Conservation (phyloP, 2,888 invertebrate species). For the Drosophila barbarae region DNA sequence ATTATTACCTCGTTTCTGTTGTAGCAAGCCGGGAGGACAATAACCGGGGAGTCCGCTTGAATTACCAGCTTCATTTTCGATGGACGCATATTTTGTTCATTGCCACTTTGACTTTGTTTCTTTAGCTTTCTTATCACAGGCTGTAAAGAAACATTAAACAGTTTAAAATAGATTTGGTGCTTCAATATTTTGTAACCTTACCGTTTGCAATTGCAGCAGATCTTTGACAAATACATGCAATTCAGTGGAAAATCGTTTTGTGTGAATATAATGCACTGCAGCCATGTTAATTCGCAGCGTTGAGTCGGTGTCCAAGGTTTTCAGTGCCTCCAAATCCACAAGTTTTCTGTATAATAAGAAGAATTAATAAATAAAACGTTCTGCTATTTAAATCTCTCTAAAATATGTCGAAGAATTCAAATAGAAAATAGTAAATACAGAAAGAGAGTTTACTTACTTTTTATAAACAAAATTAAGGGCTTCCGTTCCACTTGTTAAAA, state of each 20-base stretch:
- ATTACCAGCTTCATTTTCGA: slow-evolving; percentile 78
- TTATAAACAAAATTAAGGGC: slow-evolving; percentile 89
- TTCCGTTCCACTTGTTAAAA: slow-evolving; percentile 88
- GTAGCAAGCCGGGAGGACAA: slow-evolving; percentile 92
- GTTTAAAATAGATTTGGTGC: background rate
- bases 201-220: slow-evolving; percentile 90
- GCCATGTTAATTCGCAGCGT: slow-evolving; percentile 86
- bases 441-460: slow-evolving; percentile 63
- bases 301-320: slow-evolving; percentile 69
- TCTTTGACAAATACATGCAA: slow-evolving; percentile 91
- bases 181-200: slow-evolving; percentile 80
- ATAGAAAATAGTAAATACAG: no score
- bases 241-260: slow-evolving; percentile 94
- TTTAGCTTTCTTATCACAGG: slow-evolving; percentile 78
- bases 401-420: no score
- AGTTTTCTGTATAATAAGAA: slow-evolving; percentile 52
- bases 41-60: slow-evolving; percentile 85
- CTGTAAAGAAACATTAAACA: slow-evolving; percentile 41
- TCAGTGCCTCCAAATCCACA: slow-evolving; percentile 43
- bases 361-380: background rate
- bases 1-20: slow-evolving; percentile 88
- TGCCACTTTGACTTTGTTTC: slow-evolving; percentile 61
- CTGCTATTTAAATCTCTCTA: no score
- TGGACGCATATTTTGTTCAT: slow-evolving; percentile 57
- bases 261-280: slow-evolving; percentile 95